These are phyloP conservation scores for Epirrhoe tristata DNA, from an alignment of 2,888 invertebrate species.

Conservation along the genomic window DNA sequence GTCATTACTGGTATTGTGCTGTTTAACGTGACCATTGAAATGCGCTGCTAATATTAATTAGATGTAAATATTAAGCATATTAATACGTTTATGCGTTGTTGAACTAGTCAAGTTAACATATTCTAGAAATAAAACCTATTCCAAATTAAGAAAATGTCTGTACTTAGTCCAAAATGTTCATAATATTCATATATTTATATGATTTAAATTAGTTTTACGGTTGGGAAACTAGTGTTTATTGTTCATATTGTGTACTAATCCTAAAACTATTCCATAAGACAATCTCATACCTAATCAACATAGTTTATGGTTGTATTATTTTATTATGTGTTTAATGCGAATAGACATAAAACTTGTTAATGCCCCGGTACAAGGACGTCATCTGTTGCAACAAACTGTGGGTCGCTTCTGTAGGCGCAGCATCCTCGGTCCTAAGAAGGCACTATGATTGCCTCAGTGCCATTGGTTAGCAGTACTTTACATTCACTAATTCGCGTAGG, in stretches of 20 bases:
- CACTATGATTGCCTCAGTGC: conserved; percentile 2
- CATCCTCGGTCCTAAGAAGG: conserved; percentile 4
- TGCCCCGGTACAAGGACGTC: neutral
- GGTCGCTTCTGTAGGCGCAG: conserved; percentile 11
- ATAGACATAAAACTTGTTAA: no score
- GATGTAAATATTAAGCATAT: neutral
- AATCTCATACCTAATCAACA: no score
- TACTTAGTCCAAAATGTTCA: no score
- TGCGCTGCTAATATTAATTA: conserved; percentile 36
- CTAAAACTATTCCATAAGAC: no score
- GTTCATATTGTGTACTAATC: no score
- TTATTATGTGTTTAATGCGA: no score
- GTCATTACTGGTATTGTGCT: conserved; percentile 41
- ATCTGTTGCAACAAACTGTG: conserved; percentile 12
- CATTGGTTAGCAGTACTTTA: conserved; percentile 1
- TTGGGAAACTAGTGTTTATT: no score
- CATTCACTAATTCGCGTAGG: conserved; percentile 5
- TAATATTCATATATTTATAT: no score
- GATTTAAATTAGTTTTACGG: no score
- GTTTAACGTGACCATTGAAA: conserved; percentile 49
- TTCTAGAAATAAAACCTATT: neutral
- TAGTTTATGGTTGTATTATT: no score
- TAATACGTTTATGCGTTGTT: neutral
- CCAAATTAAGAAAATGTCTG: no score
- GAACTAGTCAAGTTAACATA: neutral